Evolutionary conservation across 2,113 vertebrate genomes (phyloP).

Genomic region (Turnix velox): DNA sequence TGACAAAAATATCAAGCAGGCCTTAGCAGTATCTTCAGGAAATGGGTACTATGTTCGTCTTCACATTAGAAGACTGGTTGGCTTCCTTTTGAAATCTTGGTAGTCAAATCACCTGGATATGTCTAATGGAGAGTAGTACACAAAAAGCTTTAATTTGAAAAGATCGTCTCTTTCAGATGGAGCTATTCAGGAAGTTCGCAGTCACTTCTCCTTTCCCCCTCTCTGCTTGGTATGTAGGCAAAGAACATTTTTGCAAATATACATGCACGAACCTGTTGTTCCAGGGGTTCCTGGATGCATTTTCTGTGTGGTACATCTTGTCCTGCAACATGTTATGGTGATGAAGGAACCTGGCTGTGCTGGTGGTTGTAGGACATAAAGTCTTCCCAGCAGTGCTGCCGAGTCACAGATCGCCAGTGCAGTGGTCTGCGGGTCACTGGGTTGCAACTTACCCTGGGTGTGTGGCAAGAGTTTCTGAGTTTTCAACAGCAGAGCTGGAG

Average conservation of each 20-base stretch:
- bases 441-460: background rate
- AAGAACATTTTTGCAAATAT: background rate
- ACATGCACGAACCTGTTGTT: accelerated
- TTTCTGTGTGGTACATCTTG: accelerated
- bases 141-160: background rate
- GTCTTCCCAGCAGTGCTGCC: background rate
- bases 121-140: background rate
- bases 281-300: background rate
- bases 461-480: background rate
- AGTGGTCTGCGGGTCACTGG: background rate
- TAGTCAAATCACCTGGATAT: background rate
- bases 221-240: background rate
- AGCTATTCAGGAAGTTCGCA: background rate
- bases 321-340: accelerated
- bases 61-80: background rate
- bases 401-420: no score
- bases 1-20: background rate
- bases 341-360: background rate
- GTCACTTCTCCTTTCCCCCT: background rate
- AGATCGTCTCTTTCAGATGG: background rate
- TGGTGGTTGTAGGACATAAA: background rate
- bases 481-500: background rate
- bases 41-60: background rate
- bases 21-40: background rate
- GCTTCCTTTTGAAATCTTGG: background rate